These are phyloP conservation scores for Alviniconcha strummeri DNA, from an alignment of 2,888 invertebrate genomes.

Conservation along the genomic window DNA sequence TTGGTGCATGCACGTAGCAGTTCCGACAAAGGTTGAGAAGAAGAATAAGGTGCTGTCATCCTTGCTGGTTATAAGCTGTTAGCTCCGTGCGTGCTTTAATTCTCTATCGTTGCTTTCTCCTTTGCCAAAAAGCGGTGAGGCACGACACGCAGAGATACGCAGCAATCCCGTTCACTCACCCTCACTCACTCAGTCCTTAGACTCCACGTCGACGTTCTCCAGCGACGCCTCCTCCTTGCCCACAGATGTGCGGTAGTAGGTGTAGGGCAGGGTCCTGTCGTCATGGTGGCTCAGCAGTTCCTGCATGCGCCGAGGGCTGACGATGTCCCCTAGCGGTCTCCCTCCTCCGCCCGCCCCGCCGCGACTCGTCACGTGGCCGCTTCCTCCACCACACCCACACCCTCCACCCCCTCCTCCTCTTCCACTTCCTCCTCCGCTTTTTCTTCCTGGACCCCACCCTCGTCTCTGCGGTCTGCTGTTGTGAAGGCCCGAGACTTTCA, in stretches of 20 bases:
- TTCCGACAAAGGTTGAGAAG: too few relatives aligned
- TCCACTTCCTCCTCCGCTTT: not conserved
- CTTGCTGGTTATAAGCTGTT: too few relatives aligned
- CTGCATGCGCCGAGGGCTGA: conserved; percentile 15
- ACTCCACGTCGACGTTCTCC: too few relatives aligned
- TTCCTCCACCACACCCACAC: not conserved
- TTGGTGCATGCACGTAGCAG: too few relatives aligned
- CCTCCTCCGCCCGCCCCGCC: not conserved
- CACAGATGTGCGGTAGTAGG: conserved; percentile 4
- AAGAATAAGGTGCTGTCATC: too few relatives aligned
- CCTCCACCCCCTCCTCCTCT: not conserved
- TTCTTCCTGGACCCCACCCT: not conserved
- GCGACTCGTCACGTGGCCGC: not conserved
- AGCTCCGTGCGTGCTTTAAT: too few relatives aligned
- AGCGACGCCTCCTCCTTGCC: not conserved
- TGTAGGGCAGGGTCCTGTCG: conserved; percentile 19
- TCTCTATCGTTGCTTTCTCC: too few relatives aligned
- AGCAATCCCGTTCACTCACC: too few relatives aligned
- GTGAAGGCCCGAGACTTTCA: not conserved
- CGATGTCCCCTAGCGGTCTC: conserved; percentile 24
- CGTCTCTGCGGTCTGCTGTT: not conserved
- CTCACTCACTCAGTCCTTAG: too few relatives aligned
- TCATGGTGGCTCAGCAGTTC: conserved; percentile 12
- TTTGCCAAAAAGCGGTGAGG: too few relatives aligned
- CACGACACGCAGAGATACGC: too few relatives aligned